Base-by-base conservation (phyloP, 2,888 invertebrate genomes). In the Miltochrista miniata region DNA sequence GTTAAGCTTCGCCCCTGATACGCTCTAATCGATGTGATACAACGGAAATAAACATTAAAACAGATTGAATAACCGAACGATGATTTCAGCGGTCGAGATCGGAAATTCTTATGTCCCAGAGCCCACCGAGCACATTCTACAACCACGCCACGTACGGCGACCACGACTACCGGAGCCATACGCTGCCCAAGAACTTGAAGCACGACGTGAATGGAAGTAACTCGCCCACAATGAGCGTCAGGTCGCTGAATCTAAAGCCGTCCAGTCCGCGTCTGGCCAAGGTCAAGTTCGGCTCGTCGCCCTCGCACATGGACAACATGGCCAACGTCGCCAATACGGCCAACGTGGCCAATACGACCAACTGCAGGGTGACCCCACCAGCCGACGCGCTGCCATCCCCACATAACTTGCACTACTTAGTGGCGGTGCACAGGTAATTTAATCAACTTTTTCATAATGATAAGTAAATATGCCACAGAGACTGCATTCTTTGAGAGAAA, bases 341-440 rank as follows among this genome's bases (percentile, higher is more conserved):
- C 37, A 11, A 4, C 37, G 5, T 3, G 11, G 1, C 15, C 37
- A 15, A 37, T 11, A 1, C 7, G 36, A 5, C 18, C 18, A 24
- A 24, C 18, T 4, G 18, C 5, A 9, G 36, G 14, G 7, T 15
- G n/a, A n/a, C n/a, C 18, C 1, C 35, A 10, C 33, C 8, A 0
- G 33, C 18, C 13, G 60, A 55, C 7, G 52, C 48, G 11, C 56
- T 47, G 38, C 48, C 39, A 9, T 48, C 46, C 7, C 42, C 41
- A 7, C 72, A 65, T n/a, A 72, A 68, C 54, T 68, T 91, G 41
- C 85, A 90, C 46, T 97, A 96, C 79, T 90, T 97, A 35, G 93
- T 96, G 47, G 97, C 96, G 0, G 95, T 97, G 13, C 97, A 97
- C 58, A 83, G 88, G 88, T 88, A 5, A 24, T 5, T 24, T 56